A percentile compares a stretch with the other conserved stretches of the same genome.
Evolutionary conservation across 2,797 vertebrate species (phyloP).

Genomic region (Muraenolepis orangiensis): DNA sequence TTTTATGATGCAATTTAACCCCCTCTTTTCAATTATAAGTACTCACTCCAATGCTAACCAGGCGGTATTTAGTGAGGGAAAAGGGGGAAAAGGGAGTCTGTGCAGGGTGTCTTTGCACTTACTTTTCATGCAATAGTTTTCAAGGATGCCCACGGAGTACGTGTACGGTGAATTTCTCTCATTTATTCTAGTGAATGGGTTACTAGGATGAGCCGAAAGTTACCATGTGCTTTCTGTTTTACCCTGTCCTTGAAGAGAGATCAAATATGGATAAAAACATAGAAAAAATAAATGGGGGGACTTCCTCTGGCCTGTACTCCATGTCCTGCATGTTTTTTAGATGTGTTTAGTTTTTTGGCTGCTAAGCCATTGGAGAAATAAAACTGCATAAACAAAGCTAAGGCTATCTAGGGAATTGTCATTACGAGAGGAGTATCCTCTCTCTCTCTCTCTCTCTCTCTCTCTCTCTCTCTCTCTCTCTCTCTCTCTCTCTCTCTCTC

Average conservation of each 20-base stretch:
- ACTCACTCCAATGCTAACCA: neutral
- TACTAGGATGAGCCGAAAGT: slow-evolving; percentile 51
- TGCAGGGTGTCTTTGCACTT: neutral
- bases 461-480: no score
- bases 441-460: no score
- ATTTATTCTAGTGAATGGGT: slow-evolving; percentile 1
- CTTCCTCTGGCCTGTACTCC: slow-evolving; percentile 7
- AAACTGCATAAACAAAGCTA: slow-evolving; percentile 58
- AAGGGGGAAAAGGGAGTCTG: neutral
- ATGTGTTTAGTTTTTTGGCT: no score
- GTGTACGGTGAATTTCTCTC: neutral
- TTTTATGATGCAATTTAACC: neutral
- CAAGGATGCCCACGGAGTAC: neutral
- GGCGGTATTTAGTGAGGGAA: neutral
- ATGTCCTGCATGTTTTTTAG: slow-evolving; percentile 34
- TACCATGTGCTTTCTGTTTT: slow-evolving; percentile 60
- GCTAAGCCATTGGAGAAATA: slow-evolving; percentile 56
- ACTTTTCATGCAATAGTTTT: neutral
- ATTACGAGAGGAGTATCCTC: slow-evolving; percentile 70
- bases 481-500: no score
- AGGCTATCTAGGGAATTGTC: slow-evolving; percentile 63
- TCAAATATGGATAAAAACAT: neutral
- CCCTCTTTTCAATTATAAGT: neutral
- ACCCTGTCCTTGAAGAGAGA: neutral
- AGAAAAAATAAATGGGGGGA: neutral